These are phyloP conservation scores for Agrochola lota DNA, from an alignment of 2,888 invertebrate species.

Conservation along the genomic window DNA sequence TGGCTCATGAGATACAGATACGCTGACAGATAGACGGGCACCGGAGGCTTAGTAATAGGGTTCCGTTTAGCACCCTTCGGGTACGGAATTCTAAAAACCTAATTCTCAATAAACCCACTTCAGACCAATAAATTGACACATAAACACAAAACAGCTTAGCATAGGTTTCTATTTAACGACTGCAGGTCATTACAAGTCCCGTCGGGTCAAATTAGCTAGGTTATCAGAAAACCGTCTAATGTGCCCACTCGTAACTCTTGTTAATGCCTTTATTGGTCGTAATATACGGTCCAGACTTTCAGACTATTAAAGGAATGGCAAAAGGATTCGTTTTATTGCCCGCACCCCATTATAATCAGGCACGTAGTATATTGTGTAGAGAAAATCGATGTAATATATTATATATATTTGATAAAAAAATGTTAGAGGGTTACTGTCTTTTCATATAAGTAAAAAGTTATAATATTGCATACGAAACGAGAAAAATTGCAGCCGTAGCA, in stretches of 20 bases:
- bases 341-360: slow-evolving; percentile 64
- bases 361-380: slow-evolving; percentile 57
- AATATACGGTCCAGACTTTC: slow-evolving; percentile 60
- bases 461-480: neutral
- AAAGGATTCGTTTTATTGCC: slow-evolving; percentile 62
- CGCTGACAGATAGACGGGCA: neutral
- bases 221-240: slow-evolving; percentile 57
- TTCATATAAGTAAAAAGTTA: neutral
- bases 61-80: too few relatives aligned
- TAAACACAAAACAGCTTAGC: slow-evolving; percentile 32
- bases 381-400: slow-evolving; percentile 39
- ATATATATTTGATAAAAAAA: slow-evolving; percentile 20
- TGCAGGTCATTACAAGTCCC: slow-evolving; percentile 57
- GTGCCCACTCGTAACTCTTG: slow-evolving; percentile 53
- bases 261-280: slow-evolving; percentile 61
- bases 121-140: slow-evolving; percentile 2
- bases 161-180: slow-evolving; percentile 35
- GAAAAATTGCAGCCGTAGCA: neutral
- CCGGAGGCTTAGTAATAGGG: too few relatives aligned
- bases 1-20: too few relatives aligned
- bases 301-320: slow-evolving; percentile 61
- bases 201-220: slow-evolving; percentile 60
- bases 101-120: neutral
- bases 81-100: neutral
- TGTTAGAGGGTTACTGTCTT: neutral